Base-by-base conservation (phyloP, 1,140 invertebrate species). In the Caerostris darwini region DNA sequence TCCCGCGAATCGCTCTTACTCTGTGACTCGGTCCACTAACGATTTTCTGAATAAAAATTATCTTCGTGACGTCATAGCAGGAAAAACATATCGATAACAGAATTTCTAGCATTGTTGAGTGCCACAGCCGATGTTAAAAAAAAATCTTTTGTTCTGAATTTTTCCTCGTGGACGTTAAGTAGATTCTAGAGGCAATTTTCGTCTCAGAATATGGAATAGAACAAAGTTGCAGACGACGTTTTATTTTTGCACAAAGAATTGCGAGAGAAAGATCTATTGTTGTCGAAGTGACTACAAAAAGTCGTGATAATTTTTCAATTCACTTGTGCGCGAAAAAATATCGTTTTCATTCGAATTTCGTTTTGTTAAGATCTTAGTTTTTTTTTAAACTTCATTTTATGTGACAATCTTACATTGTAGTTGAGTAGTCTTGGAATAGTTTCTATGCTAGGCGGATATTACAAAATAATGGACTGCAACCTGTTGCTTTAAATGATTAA, bases 61-160 rank as follows among this genome's bases (percentile, higher is more conserved):
- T 64, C 34, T 50, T 5, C 34, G 12, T 87, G 58, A 64, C 85
- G 85, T 87, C 85, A 87, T 58, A 53, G 34, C 19, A 87, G 85
- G 85, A 87, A 87, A 77, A 61, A 53, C n/a, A 53, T 87, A 87
- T 87, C 85, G 59, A 87, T 87, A 59, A 6, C 59, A 14, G 85
- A 87, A 12, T 14, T 64, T 34, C 34, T 14, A 17, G 59, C 85
- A 87, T 87, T 87, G 85, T 87, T 61, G 59, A 61, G 12, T 19
- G 64, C 85, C 10, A 50, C 8, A 17, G 8, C 12, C 7, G 17
- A 64, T 87, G 50, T 77, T 12, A 77, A 77, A 69, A 77, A 69
- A 69, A 77, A 50, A 77, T 77, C 71, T 77, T 77, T 77, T 59
- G 57, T 87, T 87, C 50, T 14, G 85, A 71, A 19, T 87, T 61